Evolutionary conservation across 2,888 invertebrate genomes (phyloP).

Genomic region (Thereva nobilitata): DNA sequence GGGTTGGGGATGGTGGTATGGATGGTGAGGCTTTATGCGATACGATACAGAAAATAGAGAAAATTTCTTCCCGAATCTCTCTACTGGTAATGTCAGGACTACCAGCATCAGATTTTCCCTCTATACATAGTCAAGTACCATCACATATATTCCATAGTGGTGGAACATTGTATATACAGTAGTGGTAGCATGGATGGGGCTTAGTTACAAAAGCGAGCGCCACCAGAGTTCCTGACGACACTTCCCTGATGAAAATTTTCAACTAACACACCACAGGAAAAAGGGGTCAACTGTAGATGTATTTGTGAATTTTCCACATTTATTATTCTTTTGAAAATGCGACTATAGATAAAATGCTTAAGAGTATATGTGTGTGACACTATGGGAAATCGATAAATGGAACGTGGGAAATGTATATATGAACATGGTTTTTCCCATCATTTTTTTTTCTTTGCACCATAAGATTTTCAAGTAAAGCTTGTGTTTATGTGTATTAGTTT

Average conservation of each 20-base stretch:
- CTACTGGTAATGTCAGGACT: not conserved
- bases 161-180: too few species aligned
- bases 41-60: slow-evolving; percentile 20
- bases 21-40: slow-evolving; percentile 15
- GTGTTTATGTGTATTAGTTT: not conserved
- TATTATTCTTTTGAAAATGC: not conserved
- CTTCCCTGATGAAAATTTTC: slow-evolving; percentile 30
- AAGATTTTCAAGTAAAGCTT: slow-evolving; percentile 16
- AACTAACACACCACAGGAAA: slow-evolving; percentile 10
- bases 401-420: slow-evolving; percentile 36
- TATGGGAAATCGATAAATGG: slow-evolving; percentile 42
- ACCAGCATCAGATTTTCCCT: too few species aligned
- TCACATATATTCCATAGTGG: too few species aligned
- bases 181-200: not conserved
- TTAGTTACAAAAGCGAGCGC: slow-evolving; percentile 23
- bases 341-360: too few species aligned
- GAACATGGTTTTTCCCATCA: slow-evolving; percentile 11
- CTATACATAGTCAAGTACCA: too few species aligned
- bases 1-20: slow-evolving; percentile 11
- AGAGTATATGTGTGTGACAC: slow-evolving; percentile 31
- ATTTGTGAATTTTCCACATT: slow-evolving; percentile 12
- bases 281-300: slow-evolving; percentile 24
- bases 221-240: slow-evolving; percentile 14
- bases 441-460: slow-evolving; percentile 16
- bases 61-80: slow-evolving; percentile 17